Conservation (phyloP, 2,797 vertebrate species). For the Balearica regulorum region DNA sequence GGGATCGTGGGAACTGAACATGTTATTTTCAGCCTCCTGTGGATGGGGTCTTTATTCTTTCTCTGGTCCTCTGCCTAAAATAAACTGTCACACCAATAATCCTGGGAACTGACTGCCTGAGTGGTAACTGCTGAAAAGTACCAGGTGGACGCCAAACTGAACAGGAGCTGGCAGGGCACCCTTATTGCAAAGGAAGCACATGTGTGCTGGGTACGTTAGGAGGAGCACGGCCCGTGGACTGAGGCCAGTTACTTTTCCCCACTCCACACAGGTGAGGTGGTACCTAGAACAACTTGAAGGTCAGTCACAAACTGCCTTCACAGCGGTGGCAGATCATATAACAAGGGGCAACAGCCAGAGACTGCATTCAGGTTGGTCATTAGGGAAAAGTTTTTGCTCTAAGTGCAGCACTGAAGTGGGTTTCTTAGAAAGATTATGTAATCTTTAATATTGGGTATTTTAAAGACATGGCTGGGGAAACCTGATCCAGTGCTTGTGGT, state of each 20-base stretch:
- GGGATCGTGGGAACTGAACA: not conserved
- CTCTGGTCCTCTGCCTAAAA: not conserved
- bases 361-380: not conserved
- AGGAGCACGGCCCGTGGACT: not conserved
- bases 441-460: not conserved
- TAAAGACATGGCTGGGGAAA: not conserved
- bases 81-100: not conserved
- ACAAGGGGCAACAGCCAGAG: not conserved
- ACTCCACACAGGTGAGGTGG: not conserved
- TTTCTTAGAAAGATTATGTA: not conserved
- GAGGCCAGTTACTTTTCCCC: not conserved
- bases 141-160: not conserved
- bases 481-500: not conserved
- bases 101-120: not conserved
- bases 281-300: not conserved
- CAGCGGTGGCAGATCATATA: not conserved
- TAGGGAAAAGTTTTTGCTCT: not conserved
- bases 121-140: not conserved
- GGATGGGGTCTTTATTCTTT: not conserved
- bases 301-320: not conserved
- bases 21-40: not conserved
- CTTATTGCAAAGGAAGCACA: not conserved
- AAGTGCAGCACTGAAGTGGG: not conserved
- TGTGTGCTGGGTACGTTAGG: accelerated
- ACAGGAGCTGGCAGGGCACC: not conserved